These are phyloP conservation scores for Drosophila malerkotliana DNA, from an alignment of 1,140 invertebrate species.

Conservation along the genomic window DNA sequence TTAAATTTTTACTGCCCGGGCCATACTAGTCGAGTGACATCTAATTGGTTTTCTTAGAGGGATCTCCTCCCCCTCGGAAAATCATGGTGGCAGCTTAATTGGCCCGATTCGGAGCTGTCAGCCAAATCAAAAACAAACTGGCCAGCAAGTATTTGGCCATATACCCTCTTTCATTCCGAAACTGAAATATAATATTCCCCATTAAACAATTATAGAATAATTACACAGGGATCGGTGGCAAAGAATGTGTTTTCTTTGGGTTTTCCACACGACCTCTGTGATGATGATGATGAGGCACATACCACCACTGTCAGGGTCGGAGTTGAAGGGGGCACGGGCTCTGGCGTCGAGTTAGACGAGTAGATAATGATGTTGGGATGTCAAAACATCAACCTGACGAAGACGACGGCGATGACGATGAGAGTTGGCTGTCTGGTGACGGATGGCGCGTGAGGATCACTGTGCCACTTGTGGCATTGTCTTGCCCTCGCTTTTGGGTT, in stretches of 20 bases:
- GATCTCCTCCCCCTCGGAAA: neutral
- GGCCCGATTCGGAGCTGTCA: slow-evolving; percentile 38
- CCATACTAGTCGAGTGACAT: slow-evolving; percentile 46
- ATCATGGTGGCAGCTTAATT: slow-evolving; percentile 56
- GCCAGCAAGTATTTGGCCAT: slow-evolving; percentile 26
- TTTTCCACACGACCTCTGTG: slow-evolving; percentile 24
- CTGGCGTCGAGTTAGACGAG: slow-evolving; percentile 46
- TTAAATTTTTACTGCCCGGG: slow-evolving; percentile 71
- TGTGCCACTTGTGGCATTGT: slow-evolving; percentile 51
- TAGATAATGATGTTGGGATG: slow-evolving; percentile 78
- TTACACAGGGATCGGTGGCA: slow-evolving; percentile 50
- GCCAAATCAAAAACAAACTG: slow-evolving; percentile 55
- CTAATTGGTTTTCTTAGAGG: slow-evolving; percentile 30
- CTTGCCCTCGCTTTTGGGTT: slow-evolving; percentile 19
- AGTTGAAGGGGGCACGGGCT: slow-evolving; percentile 5
- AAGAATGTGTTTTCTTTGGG: slow-evolving; percentile 16
- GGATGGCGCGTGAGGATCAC: slow-evolving; percentile 73
- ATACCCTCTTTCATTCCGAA: slow-evolving; percentile 3
- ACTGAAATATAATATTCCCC: neutral
- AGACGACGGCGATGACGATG: slow-evolving; percentile 5
- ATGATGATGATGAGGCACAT: slow-evolving; percentile 63
- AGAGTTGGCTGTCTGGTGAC: slow-evolving; percentile 55
- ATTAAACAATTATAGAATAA: slow-evolving; percentile 8
- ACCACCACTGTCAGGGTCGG: neutral
- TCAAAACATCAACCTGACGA: slow-evolving; percentile 73